Base-by-base conservation (phyloP, 2,888 invertebrate species). In the Parelbella ahira region DNA sequence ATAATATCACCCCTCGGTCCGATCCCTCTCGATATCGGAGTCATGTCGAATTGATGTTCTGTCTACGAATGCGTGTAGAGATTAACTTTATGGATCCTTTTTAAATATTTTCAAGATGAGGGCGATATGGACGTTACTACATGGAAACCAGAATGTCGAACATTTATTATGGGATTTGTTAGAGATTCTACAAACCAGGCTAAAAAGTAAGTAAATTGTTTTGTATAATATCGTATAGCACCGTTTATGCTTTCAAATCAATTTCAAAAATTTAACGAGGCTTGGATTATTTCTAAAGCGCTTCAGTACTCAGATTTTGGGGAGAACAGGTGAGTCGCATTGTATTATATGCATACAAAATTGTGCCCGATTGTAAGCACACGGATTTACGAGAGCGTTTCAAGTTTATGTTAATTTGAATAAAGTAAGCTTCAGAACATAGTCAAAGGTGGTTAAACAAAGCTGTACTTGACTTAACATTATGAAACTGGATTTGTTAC, bases 11-110 rank as follows among this genome's bases (percentile, higher is more conserved):
- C 65, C 67, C 62, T 60, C 63, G 51, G 50, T 51, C 51, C 57
- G 43, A 56, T 60, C 67, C 54, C 64, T 54, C 50, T 58, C 51
- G 45, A 54, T 63, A 63, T 63, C 61, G 63, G 8, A 32, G 58
- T 62, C 59, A 53, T 58, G 55, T 58, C 62, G 53, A 60, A 70
- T 72, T 68, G 63, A 71, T 68, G 67, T 58, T 51, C 56, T 54
- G 46, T 57, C 58, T 55, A 58, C 60, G 48, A 50, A 52, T 54
- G 54, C 29, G 29, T 15, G 2, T 6, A 7, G 7, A 11, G 38
- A 12, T 55, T 55, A 49, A 44, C 45, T 59, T 57, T 44, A 45
- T 46, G 43, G 32, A 43, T 45, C 47, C 39, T 33, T 42, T 37
- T 36, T 12, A 23, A 37, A 29, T 38, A 29, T 38, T 29, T 6